A percentile compares a stretch with the other conserved stretches of the same genome.
Evolutionary conservation across 1,140 invertebrate species (phyloP).

Genomic region (Drosophila repleta): DNA sequence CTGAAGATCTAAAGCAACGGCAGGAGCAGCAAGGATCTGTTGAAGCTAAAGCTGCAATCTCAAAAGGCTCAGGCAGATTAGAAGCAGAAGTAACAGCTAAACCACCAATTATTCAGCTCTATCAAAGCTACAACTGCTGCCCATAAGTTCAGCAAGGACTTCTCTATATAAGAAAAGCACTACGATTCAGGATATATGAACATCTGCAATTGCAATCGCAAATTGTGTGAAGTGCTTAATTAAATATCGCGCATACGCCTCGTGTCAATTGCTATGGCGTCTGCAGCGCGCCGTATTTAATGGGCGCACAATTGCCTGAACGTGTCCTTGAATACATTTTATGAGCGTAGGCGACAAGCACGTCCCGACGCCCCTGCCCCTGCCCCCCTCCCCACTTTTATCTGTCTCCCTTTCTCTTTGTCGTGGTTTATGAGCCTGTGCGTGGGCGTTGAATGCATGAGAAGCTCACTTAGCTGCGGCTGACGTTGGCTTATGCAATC

Average conservation of each 20-base stretch:
- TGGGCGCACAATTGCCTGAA: slow-evolving; percentile 35
- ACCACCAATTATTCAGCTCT: no score
- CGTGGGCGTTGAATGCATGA: neutral
- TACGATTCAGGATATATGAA: neutral
- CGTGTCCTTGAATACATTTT: slow-evolving; percentile 60
- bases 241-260: slow-evolving; percentile 61
- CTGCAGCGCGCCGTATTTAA: slow-evolving; percentile 46
- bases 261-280: slow-evolving; percentile 17
- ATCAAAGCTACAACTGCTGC: no score
- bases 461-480: neutral
- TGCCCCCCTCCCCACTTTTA: no score
- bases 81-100: no score
- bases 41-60: no score
- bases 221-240: slow-evolving; percentile 17
- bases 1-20: no score
- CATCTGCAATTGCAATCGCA: neutral
- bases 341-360: neutral
- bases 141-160: no score
- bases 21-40: no score
- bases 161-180: slow-evolving; percentile 21
- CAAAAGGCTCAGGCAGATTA: no score
- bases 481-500: slow-evolving; percentile 7
- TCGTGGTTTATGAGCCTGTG: slow-evolving; percentile 14
- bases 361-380: neutral
- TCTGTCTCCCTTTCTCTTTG: neutral